Evolutionary conservation across 2,797 vertebrate species (phyloP).

Genomic region (Yasuhikotakia modesta): DNA sequence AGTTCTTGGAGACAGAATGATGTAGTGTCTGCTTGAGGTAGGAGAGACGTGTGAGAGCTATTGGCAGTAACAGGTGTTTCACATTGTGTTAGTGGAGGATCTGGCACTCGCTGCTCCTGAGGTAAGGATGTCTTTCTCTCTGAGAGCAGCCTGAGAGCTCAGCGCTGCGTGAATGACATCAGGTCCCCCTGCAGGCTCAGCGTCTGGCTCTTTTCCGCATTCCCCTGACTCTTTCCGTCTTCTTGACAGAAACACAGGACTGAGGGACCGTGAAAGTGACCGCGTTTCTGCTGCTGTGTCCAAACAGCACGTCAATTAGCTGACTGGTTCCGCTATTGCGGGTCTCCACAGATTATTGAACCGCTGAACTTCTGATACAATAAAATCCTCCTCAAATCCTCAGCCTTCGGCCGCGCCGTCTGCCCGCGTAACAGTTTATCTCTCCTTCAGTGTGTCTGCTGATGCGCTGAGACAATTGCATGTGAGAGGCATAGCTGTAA

Average conservation of each 20-base stretch:
- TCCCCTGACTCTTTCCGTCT: slow-evolving; percentile 40
- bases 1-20: slow-evolving; percentile 24
- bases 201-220: slow-evolving; percentile 52
- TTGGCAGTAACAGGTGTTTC: slow-evolving; percentile 52
- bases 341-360: slow-evolving; percentile 71
- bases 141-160: slow-evolving; percentile 54
- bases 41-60: slow-evolving; percentile 28
- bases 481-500: slow-evolving; percentile 34
- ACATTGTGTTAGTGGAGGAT: slow-evolving; percentile 44
- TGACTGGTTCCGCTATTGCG: slow-evolving; percentile 68
- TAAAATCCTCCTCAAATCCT: slow-evolving; percentile 39
- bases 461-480: slow-evolving; percentile 1
- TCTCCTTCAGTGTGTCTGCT: slow-evolving; percentile 30
- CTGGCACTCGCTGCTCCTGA: slow-evolving; percentile 47
- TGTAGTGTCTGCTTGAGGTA: slow-evolving; percentile 17
- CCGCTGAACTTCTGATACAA: slow-evolving; percentile 63
- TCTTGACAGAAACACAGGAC: slow-evolving; percentile 64
- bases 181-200: slow-evolving; percentile 63
- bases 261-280: slow-evolving; percentile 79
- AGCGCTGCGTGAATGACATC: slow-evolving; percentile 69
- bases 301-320: slow-evolving; percentile 78
- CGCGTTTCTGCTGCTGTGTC: slow-evolving; percentile 69
- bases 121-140: slow-evolving; percentile 43
- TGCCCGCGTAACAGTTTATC: slow-evolving; percentile 30
- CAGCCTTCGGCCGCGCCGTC: neutral